These are phyloP conservation scores for Benitochromis conjunctus DNA, from an alignment of 2,113 vertebrate genomes.

Conservation along the genomic window DNA sequence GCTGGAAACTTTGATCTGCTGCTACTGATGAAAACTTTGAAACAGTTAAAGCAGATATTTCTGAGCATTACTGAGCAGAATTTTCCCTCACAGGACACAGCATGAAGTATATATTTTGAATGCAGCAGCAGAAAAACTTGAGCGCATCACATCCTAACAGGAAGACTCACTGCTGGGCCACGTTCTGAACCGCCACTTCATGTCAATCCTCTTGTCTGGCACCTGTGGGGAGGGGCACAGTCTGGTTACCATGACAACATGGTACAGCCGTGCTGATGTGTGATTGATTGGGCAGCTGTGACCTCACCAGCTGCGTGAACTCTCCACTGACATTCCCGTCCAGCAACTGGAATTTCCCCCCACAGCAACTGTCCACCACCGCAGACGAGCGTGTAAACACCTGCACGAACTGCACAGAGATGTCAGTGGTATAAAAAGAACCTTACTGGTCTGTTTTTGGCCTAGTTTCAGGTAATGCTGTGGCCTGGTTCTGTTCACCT, in stretches of 20 bases:
- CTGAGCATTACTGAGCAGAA: neutral
- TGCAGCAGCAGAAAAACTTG: neutral
- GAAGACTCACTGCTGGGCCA: conserved; percentile 86
- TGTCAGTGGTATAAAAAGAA: neutral
- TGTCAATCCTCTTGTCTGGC: conserved; percentile 82
- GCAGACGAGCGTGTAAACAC: conserved; percentile 85
- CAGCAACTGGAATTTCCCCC: conserved; percentile 85
- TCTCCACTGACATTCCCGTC: conserved; percentile 85
- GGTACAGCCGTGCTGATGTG: neutral
- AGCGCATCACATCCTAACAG: neutral
- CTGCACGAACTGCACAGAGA: conserved; percentile 79
- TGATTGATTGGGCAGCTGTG: neutral
- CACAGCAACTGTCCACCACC: conserved; percentile 76
- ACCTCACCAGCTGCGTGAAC: conserved; percentile 84
- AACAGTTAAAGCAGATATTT: neutral
- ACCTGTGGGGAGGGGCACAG: conserved; percentile 67
- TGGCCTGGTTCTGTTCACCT: neutral
- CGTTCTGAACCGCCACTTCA: conserved; percentile 93
- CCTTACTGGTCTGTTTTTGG: neutral
- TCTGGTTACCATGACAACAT: neutral
- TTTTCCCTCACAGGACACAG: neutral
- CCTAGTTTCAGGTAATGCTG: neutral
- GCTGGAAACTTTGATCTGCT: neutral
- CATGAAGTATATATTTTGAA: neutral
- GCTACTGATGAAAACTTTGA: neutral